Evolutionary conservation across 2,797 vertebrate genomes (phyloP), one percentile per base, ranked within the genome.

Genomic region (Onychomys torridus): DNA sequence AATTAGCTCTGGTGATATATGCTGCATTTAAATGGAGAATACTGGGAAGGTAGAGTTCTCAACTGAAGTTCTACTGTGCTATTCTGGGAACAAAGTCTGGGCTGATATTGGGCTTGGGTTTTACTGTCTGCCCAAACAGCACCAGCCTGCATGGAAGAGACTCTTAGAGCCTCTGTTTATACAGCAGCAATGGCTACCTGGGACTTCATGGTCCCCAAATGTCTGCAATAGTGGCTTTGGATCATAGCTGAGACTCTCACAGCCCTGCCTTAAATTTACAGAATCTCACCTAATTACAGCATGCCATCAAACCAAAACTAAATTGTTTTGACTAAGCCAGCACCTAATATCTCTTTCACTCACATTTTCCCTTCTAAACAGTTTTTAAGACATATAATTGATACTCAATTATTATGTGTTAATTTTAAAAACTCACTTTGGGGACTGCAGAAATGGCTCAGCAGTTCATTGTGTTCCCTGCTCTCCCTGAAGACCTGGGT

Each of bases 291-390:
- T 37, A 27, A 81, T 75, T 46, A 52, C 9, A 37, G 0, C 73
- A 32, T 78, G 27, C 25, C 25, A 59, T 6, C 19, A 86, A 89
- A 49, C 32, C 29, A 95, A 65, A 94, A 67, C 63, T 32, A 61
- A 95, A 87, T 81, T 52, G n/a, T 81, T 92, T 92, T 32, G 19
- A 73, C 37, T 90, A 78, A 87, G 49, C n/a, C 9, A 92, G 65
- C 13, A 14, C 9, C 12, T 46, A 46, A 5, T 5, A 73, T 61
- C 46, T 93, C 6, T 93, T 78, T 37, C 69, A 10, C 13, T 92
- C 32, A 75, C 2, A 34, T 76, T 69, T 79, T 17, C n/a, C 8
- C 89, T 57, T 21, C 2, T 67, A 27, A 69, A 78, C 6, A 83
- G 7, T 17, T 82, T 88, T 67, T 34, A 78, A 67, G 49, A 90